These are phyloP conservation scores for Prunella fulvescens DNA, from an alignment of 2,113 vertebrate genomes.

Conservation along the genomic window DNA sequence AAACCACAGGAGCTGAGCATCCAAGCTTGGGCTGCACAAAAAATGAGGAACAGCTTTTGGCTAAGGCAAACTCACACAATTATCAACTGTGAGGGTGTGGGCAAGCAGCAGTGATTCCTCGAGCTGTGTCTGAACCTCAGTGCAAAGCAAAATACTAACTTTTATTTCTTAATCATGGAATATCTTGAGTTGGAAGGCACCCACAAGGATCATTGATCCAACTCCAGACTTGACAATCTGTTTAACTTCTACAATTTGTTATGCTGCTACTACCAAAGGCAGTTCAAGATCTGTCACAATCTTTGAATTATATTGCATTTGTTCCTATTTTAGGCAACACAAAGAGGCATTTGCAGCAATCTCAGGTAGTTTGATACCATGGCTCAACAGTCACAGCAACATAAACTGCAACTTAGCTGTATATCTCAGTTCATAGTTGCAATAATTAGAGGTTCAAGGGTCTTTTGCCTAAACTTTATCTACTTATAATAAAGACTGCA, in stretches of 20 bases:
- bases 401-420: background rate
- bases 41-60: background rate
- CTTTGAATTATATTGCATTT: background rate
- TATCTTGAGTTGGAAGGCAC: background rate
- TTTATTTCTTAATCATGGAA: background rate
- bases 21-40: background rate
- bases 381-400: background rate
- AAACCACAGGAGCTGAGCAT: background rate
- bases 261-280: background rate
- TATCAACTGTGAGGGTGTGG: background rate
- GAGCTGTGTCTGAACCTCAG: background rate
- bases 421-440: background rate
- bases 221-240: background rate
- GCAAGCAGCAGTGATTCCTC: background rate
- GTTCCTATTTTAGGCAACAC: background rate
- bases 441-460: background rate
- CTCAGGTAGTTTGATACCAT: background rate
- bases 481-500: background rate
- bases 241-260: background rate
- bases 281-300: background rate
- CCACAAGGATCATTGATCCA: background rate
- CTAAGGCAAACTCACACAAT: background rate
- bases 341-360: background rate
- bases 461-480: background rate
- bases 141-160: background rate